A percentile compares a stretch with the other conserved stretches of the same genome.
Conservation (phyloP, 2,797 vertebrate genomes). For the Triplophysa bombifrons region DNA sequence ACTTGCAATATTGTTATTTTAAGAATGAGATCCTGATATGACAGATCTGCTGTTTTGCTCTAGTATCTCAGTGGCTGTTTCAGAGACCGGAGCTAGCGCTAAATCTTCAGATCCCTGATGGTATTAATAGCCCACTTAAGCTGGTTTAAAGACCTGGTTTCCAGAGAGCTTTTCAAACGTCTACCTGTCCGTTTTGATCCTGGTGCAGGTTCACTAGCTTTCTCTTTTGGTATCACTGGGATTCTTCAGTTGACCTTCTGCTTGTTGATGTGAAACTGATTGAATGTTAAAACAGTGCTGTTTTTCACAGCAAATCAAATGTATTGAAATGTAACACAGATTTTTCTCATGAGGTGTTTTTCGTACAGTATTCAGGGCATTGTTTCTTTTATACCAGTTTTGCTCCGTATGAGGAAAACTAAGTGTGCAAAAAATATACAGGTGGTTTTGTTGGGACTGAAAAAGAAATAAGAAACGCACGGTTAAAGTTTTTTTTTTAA, state of each 20-base stretch:
- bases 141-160: constrained; percentile 59
- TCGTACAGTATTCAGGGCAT: neutral
- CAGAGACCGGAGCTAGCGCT: constrained; percentile 36
- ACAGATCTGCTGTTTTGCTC: neutral
- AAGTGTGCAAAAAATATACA: neutral
- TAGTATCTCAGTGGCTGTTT: neutral
- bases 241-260: neutral
- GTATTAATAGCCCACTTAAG: constrained; percentile 67
- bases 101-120: constrained; percentile 58
- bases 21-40: neutral
- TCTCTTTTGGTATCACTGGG: constrained; percentile 7
- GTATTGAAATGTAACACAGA: too few species aligned
- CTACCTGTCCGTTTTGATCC: constrained; percentile 35
- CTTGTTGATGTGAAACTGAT: too few species aligned
- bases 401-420: too few species aligned
- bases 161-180: constrained; percentile 52
- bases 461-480: too few species aligned
- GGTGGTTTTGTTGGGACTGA: neutral
- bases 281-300: too few species aligned
- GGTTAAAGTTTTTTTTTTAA: neutral
- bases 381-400: neutral
- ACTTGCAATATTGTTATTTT: neutral
- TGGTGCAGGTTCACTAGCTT: constrained; percentile 15
- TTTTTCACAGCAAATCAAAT: too few species aligned
- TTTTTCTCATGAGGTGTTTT: neutral